Conservation (phyloP, 2,113 vertebrate species). For the Sphyrna mokarran region DNA sequence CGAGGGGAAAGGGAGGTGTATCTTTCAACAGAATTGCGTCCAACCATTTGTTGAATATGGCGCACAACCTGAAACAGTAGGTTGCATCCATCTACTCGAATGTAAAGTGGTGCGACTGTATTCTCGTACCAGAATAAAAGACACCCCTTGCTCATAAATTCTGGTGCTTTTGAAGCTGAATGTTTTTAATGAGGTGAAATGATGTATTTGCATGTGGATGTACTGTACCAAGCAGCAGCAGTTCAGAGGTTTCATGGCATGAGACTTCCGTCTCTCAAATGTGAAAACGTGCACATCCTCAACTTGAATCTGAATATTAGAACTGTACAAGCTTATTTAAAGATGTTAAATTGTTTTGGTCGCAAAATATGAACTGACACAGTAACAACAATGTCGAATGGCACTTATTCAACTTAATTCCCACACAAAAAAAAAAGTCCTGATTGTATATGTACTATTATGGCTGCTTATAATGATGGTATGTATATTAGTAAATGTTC, state of each 20-base stretch:
- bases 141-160: slow-evolving; percentile 12
- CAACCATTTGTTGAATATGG: not conserved
- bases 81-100: not conserved
- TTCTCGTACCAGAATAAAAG: slow-evolving; percentile 23
- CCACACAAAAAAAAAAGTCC: slow-evolving; percentile 17
- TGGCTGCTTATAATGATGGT: slow-evolving; percentile 37
- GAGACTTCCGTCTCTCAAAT: slow-evolving; percentile 2
- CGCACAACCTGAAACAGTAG: not conserved
- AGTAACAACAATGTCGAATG: slow-evolving; percentile 22
- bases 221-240: not conserved
- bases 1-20: not conserved
- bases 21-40: not conserved
- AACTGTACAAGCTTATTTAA: slow-evolving; percentile 35
- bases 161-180: not conserved
- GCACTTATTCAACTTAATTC: slow-evolving; percentile 34
- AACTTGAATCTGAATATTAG: slow-evolving; percentile 34
- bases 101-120: slow-evolving; percentile 21
- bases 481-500: slow-evolving; percentile 38
- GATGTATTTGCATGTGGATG: slow-evolving; percentile 32
- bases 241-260: not conserved
- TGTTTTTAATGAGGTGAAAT: slow-evolving; percentile 31
- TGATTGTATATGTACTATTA: slow-evolving; percentile 36
- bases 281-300: slow-evolving; percentile 22
- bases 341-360: slow-evolving; percentile 18
- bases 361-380: slow-evolving; percentile 36